These are phyloP conservation scores for Netelia fuscicornis DNA, from an alignment of 2,888 invertebrate genomes.

Conservation along the genomic window DNA sequence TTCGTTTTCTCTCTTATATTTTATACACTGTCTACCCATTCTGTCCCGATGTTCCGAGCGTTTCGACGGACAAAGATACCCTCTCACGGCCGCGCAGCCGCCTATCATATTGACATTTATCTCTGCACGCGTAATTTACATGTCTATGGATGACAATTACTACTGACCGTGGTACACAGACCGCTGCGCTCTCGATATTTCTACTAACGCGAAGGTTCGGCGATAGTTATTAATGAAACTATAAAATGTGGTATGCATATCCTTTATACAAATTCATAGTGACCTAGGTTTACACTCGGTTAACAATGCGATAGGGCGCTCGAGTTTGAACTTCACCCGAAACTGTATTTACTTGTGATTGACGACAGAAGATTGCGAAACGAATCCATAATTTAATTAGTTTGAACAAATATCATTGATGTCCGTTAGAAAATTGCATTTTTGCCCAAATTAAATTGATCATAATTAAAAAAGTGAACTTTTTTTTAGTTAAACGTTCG, in stretches of 20 bases:
- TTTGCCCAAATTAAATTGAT: too few relatives aligned
- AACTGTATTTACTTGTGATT: background rate
- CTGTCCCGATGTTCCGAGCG: slow-evolving; percentile 41
- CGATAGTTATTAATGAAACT: slow-evolving; percentile 19
- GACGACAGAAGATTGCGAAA: background rate
- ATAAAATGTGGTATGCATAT: background rate
- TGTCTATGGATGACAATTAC: slow-evolving; percentile 84
- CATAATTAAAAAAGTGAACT: too few relatives aligned
- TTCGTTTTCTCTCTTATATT: slow-evolving; percentile 17
- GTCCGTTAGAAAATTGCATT: too few relatives aligned
- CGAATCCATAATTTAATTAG: background rate
- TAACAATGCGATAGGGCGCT: background rate
- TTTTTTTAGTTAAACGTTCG: too few relatives aligned
- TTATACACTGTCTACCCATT: slow-evolving; percentile 7
- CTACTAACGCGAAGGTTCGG: background rate
- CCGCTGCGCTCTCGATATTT: slow-evolving; percentile 40
- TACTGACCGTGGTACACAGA: slow-evolving; percentile 63
- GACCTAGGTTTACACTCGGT: background rate
- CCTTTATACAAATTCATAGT: background rate
- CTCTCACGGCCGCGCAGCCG: slow-evolving; percentile 72
- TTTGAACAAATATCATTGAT: too few relatives aligned
- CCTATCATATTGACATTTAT: slow-evolving; percentile 84
- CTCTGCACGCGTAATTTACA: slow-evolving; percentile 83
- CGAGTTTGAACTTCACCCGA: background rate
- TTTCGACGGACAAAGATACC: slow-evolving; percentile 63